phyloP scores from a whole-genome alignment of 2,888 invertebrate genomes.

The Eupithecia vulgata region DNA sequence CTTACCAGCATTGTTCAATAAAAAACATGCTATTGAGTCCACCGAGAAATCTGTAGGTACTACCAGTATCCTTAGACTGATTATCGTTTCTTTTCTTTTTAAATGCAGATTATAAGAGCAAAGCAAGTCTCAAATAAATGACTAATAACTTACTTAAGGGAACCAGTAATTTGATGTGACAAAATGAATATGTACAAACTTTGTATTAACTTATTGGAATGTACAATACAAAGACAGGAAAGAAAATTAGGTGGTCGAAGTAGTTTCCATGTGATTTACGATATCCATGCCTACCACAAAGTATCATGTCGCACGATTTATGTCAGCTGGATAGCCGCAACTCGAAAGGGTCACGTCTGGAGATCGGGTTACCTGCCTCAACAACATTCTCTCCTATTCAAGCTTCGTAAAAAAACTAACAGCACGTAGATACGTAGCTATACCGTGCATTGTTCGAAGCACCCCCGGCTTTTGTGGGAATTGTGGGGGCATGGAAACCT shows the following conservation, averaged over 20 bases:
- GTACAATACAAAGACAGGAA: background rate
- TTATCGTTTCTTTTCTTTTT: background rate
- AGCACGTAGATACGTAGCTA: slow-evolving; percentile 52
- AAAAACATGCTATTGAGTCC: background rate
- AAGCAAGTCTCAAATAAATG: background rate
- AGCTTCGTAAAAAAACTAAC: slow-evolving; percentile 61
- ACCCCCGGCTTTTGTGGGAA: slow-evolving; percentile 58
- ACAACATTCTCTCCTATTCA: slow-evolving; percentile 67
- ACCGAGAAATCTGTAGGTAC: background rate
- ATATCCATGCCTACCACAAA: slow-evolving; percentile 45
- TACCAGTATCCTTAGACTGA: background rate
- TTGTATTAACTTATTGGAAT: background rate
- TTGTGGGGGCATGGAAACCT: slow-evolving; percentile 66
- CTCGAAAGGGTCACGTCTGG: slow-evolving; percentile 57
- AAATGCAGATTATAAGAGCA: background rate
- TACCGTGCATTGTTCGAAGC: slow-evolving; percentile 62
- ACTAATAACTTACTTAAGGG: background rate
- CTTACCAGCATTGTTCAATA: background rate
- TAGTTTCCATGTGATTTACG: slow-evolving; percentile 33
- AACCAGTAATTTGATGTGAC: too few relatives aligned
- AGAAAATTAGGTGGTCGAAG: slow-evolving; percentile 1
- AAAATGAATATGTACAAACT: background rate
- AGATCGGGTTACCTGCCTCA: slow-evolving; percentile 65
- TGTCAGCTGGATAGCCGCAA: slow-evolving; percentile 52
- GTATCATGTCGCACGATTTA: slow-evolving; percentile 64